phyloP scores from a whole-genome alignment of 2,797 vertebrate species.

The Enteromius trimaculatus region DNA sequence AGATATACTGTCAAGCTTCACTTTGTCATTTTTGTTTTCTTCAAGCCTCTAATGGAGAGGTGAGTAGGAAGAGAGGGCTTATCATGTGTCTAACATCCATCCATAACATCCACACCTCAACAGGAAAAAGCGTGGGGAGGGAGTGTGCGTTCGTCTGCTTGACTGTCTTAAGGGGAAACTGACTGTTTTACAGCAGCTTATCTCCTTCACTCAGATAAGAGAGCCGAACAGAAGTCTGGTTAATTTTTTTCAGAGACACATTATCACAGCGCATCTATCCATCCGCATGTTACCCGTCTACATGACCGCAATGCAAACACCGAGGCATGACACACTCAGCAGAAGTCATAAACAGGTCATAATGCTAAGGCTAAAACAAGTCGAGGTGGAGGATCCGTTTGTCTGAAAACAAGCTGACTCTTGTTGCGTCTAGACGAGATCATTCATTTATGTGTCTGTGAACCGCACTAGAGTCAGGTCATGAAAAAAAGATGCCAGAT shows the following conservation, averaged over 20 bases:
- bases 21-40: constrained; percentile 9
- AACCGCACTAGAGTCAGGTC: constrained; percentile 31
- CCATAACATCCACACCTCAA: constrained; percentile 51
- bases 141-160: constrained; percentile 7
- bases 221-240: constrained; percentile 23
- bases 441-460: constrained; percentile 47
- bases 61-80: constrained; percentile 38
- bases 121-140: constrained; percentile 42
- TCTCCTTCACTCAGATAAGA: constrained; percentile 47
- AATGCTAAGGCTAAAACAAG: constrained; percentile 28
- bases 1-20: constrained; percentile 15
- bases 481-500: constrained; percentile 46
- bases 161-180: constrained; percentile 49
- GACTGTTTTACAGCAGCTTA: constrained; percentile 50
- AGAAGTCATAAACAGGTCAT: constrained; percentile 34
- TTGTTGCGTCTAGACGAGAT: constrained; percentile 51
- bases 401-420: constrained; percentile 49
- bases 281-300: constrained; percentile 35
- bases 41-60: constrained; percentile 38
- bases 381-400: constrained; percentile 20
- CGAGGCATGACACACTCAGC: constrained; percentile 23
- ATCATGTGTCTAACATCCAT: constrained; percentile 48
- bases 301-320: constrained; percentile 31
- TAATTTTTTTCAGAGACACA: constrained; percentile 19
- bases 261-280: constrained; percentile 38